Conservation (phyloP, 1,140 invertebrate genomes). For the Micrasema minimum region DNA sequence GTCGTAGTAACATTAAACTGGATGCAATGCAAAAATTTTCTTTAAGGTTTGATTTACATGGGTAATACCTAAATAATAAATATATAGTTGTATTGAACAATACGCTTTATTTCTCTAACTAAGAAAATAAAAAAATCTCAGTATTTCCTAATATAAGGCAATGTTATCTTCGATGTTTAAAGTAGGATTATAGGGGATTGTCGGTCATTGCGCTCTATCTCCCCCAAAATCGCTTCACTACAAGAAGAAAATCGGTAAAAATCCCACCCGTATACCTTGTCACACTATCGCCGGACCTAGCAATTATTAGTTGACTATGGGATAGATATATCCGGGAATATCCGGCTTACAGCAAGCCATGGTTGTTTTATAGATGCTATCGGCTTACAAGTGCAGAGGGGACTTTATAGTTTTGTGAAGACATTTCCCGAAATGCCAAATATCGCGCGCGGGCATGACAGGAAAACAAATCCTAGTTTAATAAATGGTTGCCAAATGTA, state of each 20-base stretch:
- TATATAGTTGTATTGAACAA: no score
- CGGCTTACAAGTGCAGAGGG: conserved; percentile 38
- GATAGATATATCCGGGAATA: conserved; percentile 31
- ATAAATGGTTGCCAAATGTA: not conserved
- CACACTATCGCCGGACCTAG: conserved; percentile 48
- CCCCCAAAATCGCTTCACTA: conserved; percentile 22
- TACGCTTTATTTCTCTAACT: no score
- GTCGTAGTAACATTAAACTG: no score
- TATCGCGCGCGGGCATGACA: conserved; percentile 10
- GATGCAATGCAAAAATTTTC: no score
- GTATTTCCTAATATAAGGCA: no score
- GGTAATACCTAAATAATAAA: no score
- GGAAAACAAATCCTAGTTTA: conserved; percentile 19
- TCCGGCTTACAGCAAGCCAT: conserved; percentile 44
- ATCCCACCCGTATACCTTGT: conserved; percentile 45
- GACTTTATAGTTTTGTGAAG: conserved; percentile 36
- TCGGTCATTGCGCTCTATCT: conserved; percentile 29
- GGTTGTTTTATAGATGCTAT: conserved; percentile 44
- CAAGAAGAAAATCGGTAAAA: conserved; percentile 25
- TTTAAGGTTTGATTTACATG: no score
- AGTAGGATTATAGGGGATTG: conserved; percentile 5
- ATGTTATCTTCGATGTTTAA: not conserved
- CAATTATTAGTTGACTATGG: conserved; percentile 49
- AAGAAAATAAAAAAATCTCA: no score
- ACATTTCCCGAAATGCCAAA: conserved; percentile 19